Conservation (phyloP, 2,888 invertebrate genomes). For the Galerucella calmariensis region DNA sequence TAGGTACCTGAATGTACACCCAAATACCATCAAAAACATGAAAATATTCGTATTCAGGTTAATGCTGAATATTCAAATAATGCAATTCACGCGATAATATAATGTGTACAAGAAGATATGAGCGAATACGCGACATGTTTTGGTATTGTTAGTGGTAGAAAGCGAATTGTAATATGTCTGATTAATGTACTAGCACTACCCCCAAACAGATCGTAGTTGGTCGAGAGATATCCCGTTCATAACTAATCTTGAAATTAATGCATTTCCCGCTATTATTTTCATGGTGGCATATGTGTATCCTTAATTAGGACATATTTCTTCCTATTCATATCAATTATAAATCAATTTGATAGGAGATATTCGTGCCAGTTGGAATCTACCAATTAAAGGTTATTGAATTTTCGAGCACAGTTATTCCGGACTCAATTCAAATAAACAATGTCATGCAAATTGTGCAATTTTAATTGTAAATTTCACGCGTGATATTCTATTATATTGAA, state of each 20-base stretch:
- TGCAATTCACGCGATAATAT: slow-evolving; percentile 29
- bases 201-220: slow-evolving; percentile 45
- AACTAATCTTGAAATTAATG: slow-evolving; percentile 47
- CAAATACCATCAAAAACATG: no score
- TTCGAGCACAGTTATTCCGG: background rate
- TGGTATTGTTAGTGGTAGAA: slow-evolving; percentile 47
- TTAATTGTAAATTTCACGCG: background rate
- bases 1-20: background rate
- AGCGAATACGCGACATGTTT: slow-evolving; percentile 43
- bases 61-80: slow-evolving; percentile 24
- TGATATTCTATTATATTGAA: background rate
- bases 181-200: slow-evolving; percentile 47
- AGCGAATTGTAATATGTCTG: slow-evolving; percentile 48
- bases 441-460: background rate
- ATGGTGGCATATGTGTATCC: slow-evolving; percentile 41
- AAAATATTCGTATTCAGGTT: slow-evolving; percentile 12
- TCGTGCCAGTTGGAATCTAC: slow-evolving; percentile 10
- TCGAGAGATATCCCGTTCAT: slow-evolving; percentile 43
- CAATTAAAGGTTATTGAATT: slow-evolving; percentile 6
- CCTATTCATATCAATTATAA: slow-evolving; percentile 35
- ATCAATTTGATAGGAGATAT: slow-evolving; percentile 33
- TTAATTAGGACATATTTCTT: slow-evolving; percentile 42
- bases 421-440: background rate
- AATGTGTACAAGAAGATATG: slow-evolving; percentile 36
- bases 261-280: slow-evolving; percentile 44